Base-by-base conservation (phyloP, 2,113 vertebrate genomes). In the Microtus richardsoni region DNA sequence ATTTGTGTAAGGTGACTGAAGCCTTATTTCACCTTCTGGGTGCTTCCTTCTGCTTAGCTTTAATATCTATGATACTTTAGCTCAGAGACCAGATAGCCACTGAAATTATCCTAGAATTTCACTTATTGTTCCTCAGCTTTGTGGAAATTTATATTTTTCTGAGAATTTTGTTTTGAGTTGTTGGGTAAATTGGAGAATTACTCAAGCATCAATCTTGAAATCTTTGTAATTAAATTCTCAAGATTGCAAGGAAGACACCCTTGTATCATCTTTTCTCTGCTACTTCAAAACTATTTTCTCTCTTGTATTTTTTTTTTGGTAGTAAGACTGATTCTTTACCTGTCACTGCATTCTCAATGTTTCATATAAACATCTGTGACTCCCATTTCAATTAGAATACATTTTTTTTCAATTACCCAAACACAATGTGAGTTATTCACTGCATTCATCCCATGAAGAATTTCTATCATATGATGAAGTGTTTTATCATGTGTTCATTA, bases 361-460 rank as follows among this genome's bases (percentile, higher is more conserved):
- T 60, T 30, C 26, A 44, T 28, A 39, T 14, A 89, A 26, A 58
- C 12, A 68, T 66, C 19, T 66, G 26, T 26, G 21, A 91, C 6
- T 68, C 5, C 2, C 36, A 8, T 52, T 75, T 79, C 28, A 91
- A 19, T 74, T 24, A 1, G 1, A 74, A 91, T 83, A 3, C 28
- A 78, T 82, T 92, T 75, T 14, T 14, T 71, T 94, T 77, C 39
- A 62, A 77, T 73, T 91, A 39, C 52, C 36, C 74, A 82, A 68
- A 28, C 91, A 71, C 2, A 80, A 62, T 49, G 66, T 77, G 79
- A 64, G 0, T 91, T 79, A 74, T 17, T 24, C 22, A 78, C 52
- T n/a, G 2, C 44, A 68, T 66, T 64, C 9, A 84, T 68, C 64
- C 26, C 8, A 17, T 75, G 39, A n/a, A 1, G 26, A 49, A 39